Evolutionary conservation across 2,888 invertebrate genomes (phyloP).

Genomic region (Agrypnus murinus): DNA sequence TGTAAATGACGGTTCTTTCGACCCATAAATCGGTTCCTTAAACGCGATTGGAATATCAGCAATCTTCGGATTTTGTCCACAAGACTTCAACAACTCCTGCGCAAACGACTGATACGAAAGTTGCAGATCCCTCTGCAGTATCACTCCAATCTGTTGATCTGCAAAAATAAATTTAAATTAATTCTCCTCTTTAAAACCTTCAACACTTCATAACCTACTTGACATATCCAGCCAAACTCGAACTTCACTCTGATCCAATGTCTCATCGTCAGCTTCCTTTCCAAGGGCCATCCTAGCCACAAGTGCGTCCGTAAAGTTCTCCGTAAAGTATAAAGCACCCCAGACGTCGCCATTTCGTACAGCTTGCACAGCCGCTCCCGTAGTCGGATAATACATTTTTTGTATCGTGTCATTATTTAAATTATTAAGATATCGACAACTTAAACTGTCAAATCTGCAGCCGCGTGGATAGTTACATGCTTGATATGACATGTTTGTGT

Average conservation of each 20-base stretch:
- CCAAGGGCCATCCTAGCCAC: constrained; percentile 87
- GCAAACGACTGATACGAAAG: constrained; percentile 91
- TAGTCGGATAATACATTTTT: constrained; percentile 80
- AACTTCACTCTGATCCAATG: constrained; percentile 89
- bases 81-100: constrained; percentile 80
- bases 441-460: constrained; percentile 82
- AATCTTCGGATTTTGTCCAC: constrained; percentile 87
- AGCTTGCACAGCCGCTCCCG: constrained; percentile 80
- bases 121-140: constrained; percentile 90
- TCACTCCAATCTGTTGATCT: constrained; percentile 95
- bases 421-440: constrained; percentile 86
- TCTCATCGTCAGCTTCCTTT: constrained; percentile 89
- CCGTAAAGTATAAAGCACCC: constrained; percentile 92
- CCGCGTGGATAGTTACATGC: constrained; percentile 74
- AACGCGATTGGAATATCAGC: constrained; percentile 94
- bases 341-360: constrained; percentile 87
- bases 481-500: constrained; percentile 62
- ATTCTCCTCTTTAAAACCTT: background rate
- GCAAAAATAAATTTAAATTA: constrained; percentile 14
- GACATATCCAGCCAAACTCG: constrained; percentile 95
- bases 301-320: constrained; percentile 91
- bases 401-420: constrained; percentile 83
- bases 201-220: constrained; percentile 73
- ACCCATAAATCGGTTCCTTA: constrained; percentile 91
- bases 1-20: constrained; percentile 92